A percentile compares a stretch with the other conserved stretches of the same genome.
Evolutionary conservation across 2,113 vertebrate genomes (phyloP).

Genomic region (Cettia cetti): DNA sequence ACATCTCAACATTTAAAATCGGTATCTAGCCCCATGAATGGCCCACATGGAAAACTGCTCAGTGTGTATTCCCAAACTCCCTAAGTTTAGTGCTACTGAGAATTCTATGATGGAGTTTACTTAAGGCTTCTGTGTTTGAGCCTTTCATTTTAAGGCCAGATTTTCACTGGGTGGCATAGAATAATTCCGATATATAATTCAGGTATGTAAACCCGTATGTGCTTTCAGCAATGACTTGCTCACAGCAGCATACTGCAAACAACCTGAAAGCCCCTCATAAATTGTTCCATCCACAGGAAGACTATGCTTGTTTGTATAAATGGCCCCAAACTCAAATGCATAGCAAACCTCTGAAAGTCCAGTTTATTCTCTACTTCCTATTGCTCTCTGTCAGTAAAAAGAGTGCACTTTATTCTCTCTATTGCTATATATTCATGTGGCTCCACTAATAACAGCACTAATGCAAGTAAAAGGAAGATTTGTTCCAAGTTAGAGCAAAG

Average conservation of each 20-base stretch:
- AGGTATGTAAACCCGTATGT: not conserved
- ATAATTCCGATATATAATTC: not conserved
- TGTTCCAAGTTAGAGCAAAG: not conserved
- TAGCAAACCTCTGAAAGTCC: not conserved
- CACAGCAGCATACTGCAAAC: not conserved
- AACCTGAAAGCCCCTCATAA: not conserved
- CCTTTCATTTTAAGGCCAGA: not conserved
- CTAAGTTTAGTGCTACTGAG: not conserved
- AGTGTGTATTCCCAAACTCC: not conserved
- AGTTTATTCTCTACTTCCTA: not conserved
- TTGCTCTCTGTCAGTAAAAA: not conserved
- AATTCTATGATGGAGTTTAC: not conserved
- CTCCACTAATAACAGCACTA: not conserved
- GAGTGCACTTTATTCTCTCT: not conserved
- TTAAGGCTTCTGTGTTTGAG: not conserved
- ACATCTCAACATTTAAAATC: not conserved
- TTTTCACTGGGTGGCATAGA: not conserved
- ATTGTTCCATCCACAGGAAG: not conserved
- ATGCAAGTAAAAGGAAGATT: not conserved
- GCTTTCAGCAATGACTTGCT: not conserved
- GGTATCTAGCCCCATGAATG: accelerated
- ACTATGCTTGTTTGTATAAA: not conserved
- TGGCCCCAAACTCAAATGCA: not conserved
- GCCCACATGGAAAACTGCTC: not conserved
- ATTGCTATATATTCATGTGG: not conserved